Percentiles rank a stretch among this genome's conserved stretches.
These are phyloP conservation scores for Automeris io DNA, from an alignment of 2,888 invertebrate species.

Conservation along the genomic window DNA sequence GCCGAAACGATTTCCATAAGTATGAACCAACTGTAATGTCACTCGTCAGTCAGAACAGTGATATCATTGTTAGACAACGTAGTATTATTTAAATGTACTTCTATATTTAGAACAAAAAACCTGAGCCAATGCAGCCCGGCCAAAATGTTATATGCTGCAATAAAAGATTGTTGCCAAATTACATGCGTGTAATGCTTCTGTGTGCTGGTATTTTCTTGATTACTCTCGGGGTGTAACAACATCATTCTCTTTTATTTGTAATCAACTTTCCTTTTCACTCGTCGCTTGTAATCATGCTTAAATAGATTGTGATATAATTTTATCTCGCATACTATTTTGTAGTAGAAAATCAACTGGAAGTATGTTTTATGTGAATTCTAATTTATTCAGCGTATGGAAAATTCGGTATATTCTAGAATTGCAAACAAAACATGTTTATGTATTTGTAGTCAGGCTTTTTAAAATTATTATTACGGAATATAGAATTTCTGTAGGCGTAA, in stretches of 20 bases:
- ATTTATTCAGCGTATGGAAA: too few relatives aligned
- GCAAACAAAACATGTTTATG: too few relatives aligned
- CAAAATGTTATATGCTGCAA: constrained; percentile 15
- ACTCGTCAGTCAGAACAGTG: constrained; percentile 27
- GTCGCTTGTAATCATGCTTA: background rate
- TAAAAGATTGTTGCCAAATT: constrained; percentile 21
- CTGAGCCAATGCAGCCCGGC: constrained; percentile 12
- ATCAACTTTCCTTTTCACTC: constrained; percentile 3
- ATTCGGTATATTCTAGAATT: too few relatives aligned
- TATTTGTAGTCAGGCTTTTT: too few relatives aligned
- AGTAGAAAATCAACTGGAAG: background rate
- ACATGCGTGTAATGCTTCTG: constrained; percentile 9
- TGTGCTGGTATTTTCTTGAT: constrained; percentile 3
- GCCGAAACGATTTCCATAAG: constrained; percentile 34
- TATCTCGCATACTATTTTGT: background rate
- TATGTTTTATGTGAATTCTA: too few relatives aligned
- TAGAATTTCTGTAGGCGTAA: too few relatives aligned
- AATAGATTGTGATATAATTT: background rate
- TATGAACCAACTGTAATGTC: constrained; percentile 26
- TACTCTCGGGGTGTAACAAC: constrained; percentile 10
- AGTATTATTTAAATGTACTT: constrained; percentile 12
- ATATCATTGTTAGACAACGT: constrained; percentile 22
- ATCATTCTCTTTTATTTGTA: constrained; percentile 5
- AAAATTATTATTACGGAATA: too few relatives aligned
- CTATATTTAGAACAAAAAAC: constrained; percentile 16